Evolutionary conservation across 2,113 vertebrate species (phyloP), one percentile per base, ranked within the genome.

Genomic region (Prunella himalayana): DNA sequence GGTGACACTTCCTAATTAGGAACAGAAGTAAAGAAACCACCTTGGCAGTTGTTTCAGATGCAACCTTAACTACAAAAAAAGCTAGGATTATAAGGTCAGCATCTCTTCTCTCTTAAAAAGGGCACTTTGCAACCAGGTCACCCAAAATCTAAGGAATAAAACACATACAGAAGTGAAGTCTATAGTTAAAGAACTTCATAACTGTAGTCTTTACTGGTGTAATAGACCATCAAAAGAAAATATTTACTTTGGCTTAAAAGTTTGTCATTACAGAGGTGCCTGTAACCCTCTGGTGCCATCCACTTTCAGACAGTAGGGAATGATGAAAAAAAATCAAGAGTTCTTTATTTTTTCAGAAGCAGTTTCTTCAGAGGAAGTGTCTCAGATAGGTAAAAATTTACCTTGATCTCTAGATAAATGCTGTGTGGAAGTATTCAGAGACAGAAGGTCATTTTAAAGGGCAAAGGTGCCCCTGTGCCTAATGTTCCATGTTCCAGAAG

Each of bases 391-490:
- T 53, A 56, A 83, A 95, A 93, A 22, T 76, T 77, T 64, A 73
- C 45, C 50, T 45, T 90, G 76, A 92, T 83, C 54, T 86, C 82
- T 82, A 85, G 57, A 82, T 14, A 93, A 95, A 92, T 82, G 65
- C 56, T 83, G 44, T 21, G n/a, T 84, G 81, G 47, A 86, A 92
- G 54, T 7, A 16, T 63, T 31, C 31, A 85, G 69, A 96, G 61
- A 88, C 22, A 88, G 65, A 86, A 89, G 17, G n/a, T 65, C 8
- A 9, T 30, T 30, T 59, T 88, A 94, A 85, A 92, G 51, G 53
- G 69, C 81, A 63, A 82, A 94, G 35, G 59, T 85, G 42, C 41
- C 37, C 79, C 60, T 56, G 17, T 56, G 14, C 71, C 68, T 42
- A 45, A 84, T 35, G 10, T 8, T 65, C 39, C 11, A 13, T 37